These are phyloP conservation scores for Azemiops feae DNA, from an alignment of 2,113 vertebrate genomes.

Conservation along the genomic window DNA sequence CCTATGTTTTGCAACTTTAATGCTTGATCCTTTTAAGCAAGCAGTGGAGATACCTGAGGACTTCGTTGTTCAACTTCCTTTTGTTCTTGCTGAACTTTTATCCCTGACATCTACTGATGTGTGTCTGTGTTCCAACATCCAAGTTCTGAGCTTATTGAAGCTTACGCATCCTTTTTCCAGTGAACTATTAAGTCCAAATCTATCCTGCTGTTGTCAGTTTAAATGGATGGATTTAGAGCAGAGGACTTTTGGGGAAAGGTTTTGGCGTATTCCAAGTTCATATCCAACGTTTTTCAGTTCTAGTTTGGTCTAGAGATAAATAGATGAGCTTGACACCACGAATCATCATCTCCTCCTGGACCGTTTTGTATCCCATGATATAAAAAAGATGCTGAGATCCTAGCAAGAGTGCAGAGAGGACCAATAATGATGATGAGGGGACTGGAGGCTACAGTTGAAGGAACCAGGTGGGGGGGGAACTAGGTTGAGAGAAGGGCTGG, in stretches of 20 bases:
- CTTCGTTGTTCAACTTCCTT: not conserved
- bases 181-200: not conserved
- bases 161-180: not conserved
- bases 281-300: not conserved
- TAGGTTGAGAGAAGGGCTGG: too few relatives aligned
- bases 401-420: too few relatives aligned
- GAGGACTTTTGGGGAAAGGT: not conserved
- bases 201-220: not conserved
- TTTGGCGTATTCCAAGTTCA: not conserved
- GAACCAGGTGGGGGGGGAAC: too few relatives aligned
- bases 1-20: not conserved
- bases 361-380: too few relatives aligned
- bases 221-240: not conserved
- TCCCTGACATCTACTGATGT: not conserved
- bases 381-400: too few relatives aligned
- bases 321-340: not conserved
- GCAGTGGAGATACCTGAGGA: not conserved
- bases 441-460: too few relatives aligned
- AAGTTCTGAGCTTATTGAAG: not conserved
- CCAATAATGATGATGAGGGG: too few relatives aligned
- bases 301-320: not conserved
- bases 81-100: not conserved
- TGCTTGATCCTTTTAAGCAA: not conserved
- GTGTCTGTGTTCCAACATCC: not conserved
- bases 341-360: not conserved